Percentiles rank a stretch among this genome's conserved stretches.
Evolutionary conservation across 2,888 invertebrate genomes (phyloP).

Genomic region (Cephus nigrinus): DNA sequence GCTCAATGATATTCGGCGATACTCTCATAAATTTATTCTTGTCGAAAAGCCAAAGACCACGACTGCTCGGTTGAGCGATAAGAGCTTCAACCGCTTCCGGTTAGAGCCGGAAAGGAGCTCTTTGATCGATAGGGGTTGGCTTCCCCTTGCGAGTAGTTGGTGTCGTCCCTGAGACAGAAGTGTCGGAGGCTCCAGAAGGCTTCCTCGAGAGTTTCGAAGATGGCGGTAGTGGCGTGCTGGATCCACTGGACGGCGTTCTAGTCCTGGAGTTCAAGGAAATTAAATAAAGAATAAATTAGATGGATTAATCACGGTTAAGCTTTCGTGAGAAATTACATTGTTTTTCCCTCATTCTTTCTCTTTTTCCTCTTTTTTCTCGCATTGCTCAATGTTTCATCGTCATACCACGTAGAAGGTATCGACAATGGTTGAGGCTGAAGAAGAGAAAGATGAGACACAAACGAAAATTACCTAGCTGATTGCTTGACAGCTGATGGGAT

Average conservation of each 20-base stretch:
- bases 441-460: background rate
- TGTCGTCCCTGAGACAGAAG: slow-evolving; percentile 69
- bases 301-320: slow-evolving; percentile 22
- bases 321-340: background rate
- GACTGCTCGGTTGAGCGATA: background rate
- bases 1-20: background rate
- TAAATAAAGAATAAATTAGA: slow-evolving; percentile 35
- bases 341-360: background rate
- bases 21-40: background rate
- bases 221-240: slow-evolving; percentile 77
- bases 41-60: background rate
- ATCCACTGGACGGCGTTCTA: slow-evolving; percentile 79
- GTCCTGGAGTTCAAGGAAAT: slow-evolving; percentile 67
- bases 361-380: background rate
- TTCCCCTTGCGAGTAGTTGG: slow-evolving; percentile 64
- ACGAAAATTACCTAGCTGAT: slow-evolving; percentile 56
- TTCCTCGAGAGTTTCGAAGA: slow-evolving; percentile 75
- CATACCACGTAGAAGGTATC: too few species aligned
- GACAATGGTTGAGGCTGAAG: background rate
- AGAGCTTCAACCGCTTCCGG: background rate
- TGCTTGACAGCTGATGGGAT: slow-evolving; percentile 62
- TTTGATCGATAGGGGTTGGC: slow-evolving; percentile 64
- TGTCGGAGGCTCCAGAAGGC: slow-evolving; percentile 78
- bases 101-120: slow-evolving; percentile 65
- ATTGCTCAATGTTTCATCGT: too few species aligned